Conservation (phyloP, 1,140 invertebrate species). For the Heliothis subflexa region DNA sequence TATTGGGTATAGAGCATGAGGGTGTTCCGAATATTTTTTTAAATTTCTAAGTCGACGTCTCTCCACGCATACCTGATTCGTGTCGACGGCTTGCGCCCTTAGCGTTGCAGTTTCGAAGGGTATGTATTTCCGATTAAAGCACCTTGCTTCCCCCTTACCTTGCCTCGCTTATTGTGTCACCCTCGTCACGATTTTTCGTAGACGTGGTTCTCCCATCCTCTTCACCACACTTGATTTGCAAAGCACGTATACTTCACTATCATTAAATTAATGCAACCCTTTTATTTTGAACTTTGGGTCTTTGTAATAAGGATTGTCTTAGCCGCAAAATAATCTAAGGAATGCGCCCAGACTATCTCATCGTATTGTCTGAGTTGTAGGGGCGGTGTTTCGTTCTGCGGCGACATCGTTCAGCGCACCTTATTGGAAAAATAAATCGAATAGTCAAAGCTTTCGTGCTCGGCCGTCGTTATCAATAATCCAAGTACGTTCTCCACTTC, state of each 20-base stretch:
- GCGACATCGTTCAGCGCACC: slow-evolving; percentile 71
- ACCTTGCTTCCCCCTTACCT: slow-evolving; percentile 73
- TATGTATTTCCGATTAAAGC: slow-evolving; percentile 79
- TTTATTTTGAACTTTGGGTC: slow-evolving; percentile 61
- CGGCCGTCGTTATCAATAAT: slow-evolving; percentile 66
- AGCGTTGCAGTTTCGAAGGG: slow-evolving; percentile 52
- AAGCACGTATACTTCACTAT: slow-evolving; percentile 71
- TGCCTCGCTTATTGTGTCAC: slow-evolving; percentile 74
- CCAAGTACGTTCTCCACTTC: slow-evolving; percentile 41
- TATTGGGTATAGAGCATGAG: too few species aligned
- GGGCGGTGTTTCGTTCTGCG: slow-evolving; percentile 76
- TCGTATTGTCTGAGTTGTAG: slow-evolving; percentile 58
- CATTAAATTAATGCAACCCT: slow-evolving; percentile 52
- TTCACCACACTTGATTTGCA: slow-evolving; percentile 82
- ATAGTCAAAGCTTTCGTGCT: slow-evolving; percentile 69
- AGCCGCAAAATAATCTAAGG: slow-evolving; percentile 45
- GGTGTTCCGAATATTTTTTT: neutral
- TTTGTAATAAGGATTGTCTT: slow-evolving; percentile 49
- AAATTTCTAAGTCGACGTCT: neutral
- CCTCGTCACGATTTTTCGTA: slow-evolving; percentile 84
- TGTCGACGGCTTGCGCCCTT: slow-evolving; percentile 34
- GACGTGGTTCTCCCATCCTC: slow-evolving; percentile 77
- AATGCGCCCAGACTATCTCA: slow-evolving; percentile 58
- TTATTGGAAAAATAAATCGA: slow-evolving; percentile 76
- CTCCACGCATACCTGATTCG: neutral